Percentiles rank a stretch among this genome's conserved stretches.
phyloP scores from a whole-genome alignment of 2,797 vertebrate species.

The Sorex maritimensis region DNA sequence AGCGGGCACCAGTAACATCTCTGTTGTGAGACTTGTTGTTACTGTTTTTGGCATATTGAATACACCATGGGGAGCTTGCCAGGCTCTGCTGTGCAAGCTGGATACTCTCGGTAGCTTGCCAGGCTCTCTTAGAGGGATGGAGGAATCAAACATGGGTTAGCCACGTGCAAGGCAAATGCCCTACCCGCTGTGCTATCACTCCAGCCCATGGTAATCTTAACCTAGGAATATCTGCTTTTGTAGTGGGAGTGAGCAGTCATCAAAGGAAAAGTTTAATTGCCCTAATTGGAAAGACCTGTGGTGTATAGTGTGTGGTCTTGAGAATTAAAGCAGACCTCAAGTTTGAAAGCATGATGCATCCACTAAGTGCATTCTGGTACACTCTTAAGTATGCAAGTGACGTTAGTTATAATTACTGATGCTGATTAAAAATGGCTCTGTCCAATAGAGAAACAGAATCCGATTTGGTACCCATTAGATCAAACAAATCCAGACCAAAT shows the following conservation, averaged over 20 bases:
- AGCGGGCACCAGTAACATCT: no score
- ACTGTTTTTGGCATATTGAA: no score
- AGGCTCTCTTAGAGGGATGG: no score
- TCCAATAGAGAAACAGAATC: background rate
- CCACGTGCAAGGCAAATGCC: no score
- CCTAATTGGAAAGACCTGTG: slow-evolving; percentile 39
- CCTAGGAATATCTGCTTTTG: slow-evolving; percentile 22
- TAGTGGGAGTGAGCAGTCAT: background rate
- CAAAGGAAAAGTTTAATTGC: slow-evolving; percentile 8
- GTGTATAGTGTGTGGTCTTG: slow-evolving; percentile 49
- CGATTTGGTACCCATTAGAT: background rate
- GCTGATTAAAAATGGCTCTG: background rate
- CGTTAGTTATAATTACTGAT: slow-evolving; percentile 10
- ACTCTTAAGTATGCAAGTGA: slow-evolving; percentile 10
- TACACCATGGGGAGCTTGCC: no score
- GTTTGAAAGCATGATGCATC: slow-evolving; percentile 37
- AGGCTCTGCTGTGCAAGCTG: no score
- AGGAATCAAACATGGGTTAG: no score
- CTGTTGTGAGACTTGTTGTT: no score
- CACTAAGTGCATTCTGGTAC: slow-evolving; percentile 3
- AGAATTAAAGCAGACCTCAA: slow-evolving; percentile 31
- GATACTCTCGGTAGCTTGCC: no score
- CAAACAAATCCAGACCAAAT: background rate
- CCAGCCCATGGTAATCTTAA: slow-evolving; percentile 4
- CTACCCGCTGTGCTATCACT: no score